Conservation (phyloP, 2,888 invertebrate species). For the Heliconius cydno region DNA sequence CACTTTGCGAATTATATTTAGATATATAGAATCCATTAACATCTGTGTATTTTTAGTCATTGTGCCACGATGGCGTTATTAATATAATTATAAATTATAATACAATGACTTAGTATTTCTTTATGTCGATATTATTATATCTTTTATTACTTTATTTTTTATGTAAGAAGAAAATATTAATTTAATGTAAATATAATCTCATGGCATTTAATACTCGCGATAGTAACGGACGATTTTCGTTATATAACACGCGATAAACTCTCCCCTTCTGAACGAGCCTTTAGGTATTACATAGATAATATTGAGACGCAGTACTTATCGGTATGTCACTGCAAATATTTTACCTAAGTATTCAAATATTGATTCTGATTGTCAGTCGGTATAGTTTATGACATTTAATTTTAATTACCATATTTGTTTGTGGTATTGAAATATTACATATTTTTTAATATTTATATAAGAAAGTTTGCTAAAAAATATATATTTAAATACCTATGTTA, state of each 20-base stretch:
- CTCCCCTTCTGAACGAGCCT: background rate
- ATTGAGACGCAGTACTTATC: background rate
- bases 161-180: background rate
- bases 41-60: background rate
- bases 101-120: background rate
- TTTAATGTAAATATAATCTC: background rate
- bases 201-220: background rate
- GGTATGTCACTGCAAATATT: background rate
- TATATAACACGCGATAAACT: slow-evolving; percentile 1
- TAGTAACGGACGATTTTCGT: background rate
- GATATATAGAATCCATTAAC: too few species aligned
- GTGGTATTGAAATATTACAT: background rate
- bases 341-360: background rate
- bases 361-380: background rate
- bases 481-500: too few species aligned
- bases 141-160: background rate
- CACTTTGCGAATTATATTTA: too few species aligned
- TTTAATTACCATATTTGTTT: background rate
- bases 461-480: too few species aligned
- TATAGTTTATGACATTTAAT: background rate
- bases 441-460: background rate
- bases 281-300: background rate
- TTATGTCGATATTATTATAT: background rate
- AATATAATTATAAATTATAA: background rate
- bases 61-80: background rate